Evolutionary conservation across 1,140 invertebrate genomes (phyloP), one percentile per base, ranked within the genome.

Genomic region (Cyphomyrmex costatus): DNA sequence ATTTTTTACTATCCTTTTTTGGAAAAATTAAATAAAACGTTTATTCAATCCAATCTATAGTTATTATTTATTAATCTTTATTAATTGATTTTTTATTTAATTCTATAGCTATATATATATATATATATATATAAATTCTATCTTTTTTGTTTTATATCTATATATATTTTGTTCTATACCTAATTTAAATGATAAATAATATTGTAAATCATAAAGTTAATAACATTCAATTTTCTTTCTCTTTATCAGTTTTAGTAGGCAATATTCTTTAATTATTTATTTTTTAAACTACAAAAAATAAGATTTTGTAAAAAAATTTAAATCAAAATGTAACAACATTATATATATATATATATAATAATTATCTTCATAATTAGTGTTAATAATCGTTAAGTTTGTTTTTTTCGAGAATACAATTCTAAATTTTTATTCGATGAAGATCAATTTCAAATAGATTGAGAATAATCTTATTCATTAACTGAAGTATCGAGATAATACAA

Each of bases 21-120:
- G 36, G 7, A 58, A 80, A 80, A 70, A 70, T 56, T 56, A 68
- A 68, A 27, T 56, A 27, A 70, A 70, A 70, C 12, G n/a, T 65
- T 19, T 19, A 2, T 27, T 77, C 49, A 2, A 65, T 30, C 27
- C 10, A 49, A 30, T n/a, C 3, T 53, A n/a, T 2, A 8, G 19
- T 61, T 30, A 61, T 42, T 42, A 42, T 42, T 42, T 42, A 42
- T 42, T 42, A 42, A 42, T 8, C 0, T 42, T 42, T 42, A 42
- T 42, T 42, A 42, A 42, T 42, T 42, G 10, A 42, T 16, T 6
- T 61, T 30, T 61, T 3, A 61, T 61, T 14, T 16, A 61, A 61
- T 19, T 61, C 6, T 30, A n/a, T n/a, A n/a, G n/a, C n/a, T n/a
- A n/a, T n/a, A n/a, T n/a, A n/a, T n/a, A n/a, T n/a, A n/a, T n/a